Evolutionary conservation across 2,888 invertebrate species (phyloP), one percentile per base, ranked within the genome.

Genomic region (Lucinisca nassula): DNA sequence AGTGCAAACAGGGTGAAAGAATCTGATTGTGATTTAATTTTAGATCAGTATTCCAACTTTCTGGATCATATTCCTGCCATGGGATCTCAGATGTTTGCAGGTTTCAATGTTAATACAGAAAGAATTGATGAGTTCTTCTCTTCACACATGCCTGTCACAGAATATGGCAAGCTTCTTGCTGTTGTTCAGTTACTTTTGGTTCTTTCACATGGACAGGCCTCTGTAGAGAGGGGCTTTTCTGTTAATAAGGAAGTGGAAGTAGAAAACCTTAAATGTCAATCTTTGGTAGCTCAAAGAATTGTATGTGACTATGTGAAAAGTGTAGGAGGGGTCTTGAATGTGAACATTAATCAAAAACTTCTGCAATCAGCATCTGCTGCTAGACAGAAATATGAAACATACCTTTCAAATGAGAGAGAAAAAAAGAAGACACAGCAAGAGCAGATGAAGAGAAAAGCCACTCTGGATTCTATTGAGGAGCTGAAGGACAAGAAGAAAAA

Each of bases 141-240:
- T 58, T 58, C 30, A 30, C 27, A 72, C 27, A 85, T 88, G 88
- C n/a, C 30, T 17, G 49, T 24, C n/a, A 30, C 58, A 27, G 38
- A 55, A 38, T 72, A 73, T 30, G 45, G 35, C n/a, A 77, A 77
- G 32, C 37, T 81, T 24, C 27, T 72, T 27, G 45, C 58, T 35
- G 74, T 87, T 45, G 32, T 81, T 24, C 78, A 79, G 77, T 32
- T 79, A n/a, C 75, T 82, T 30, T 77, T 93, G 37, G 35, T 92
- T 8, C 74, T 93, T 12, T 93, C 91, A 55, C 91, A 93, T 86
- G 91, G 92, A 72, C 91, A 93, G 76, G 93, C 93, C 17, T 70
- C 78, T 40, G 92, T 91, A 21, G 93, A 93, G 78, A 61, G 87
- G 24, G 92, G 92, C 21, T 93, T 93, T 79, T 93, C 91, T n/a